A percentile compares a stretch with the other conserved stretches of the same genome.
Evolutionary conservation across 2,113 vertebrate species (phyloP).

Genomic region (Platycercus adscitus): DNA sequence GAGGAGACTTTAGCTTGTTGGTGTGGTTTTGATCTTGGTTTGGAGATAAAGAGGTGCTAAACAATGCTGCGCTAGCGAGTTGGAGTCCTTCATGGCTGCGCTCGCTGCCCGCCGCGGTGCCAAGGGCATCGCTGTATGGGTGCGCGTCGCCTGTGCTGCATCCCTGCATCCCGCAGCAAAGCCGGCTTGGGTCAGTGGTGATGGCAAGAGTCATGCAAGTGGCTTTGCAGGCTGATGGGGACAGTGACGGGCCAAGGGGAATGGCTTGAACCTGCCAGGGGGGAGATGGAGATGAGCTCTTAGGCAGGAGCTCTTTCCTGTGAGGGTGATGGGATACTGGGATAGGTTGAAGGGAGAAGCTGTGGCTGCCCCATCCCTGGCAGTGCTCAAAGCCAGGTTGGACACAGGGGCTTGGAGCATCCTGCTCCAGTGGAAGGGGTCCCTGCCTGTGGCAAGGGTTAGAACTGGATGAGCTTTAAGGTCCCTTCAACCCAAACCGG

Average conservation of each 20-base stretch:
- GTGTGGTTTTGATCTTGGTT: conserved; percentile 61
- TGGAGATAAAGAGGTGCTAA: conserved; percentile 60
- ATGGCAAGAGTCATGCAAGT: rapidly evolving
- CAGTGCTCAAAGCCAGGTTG: neutral
- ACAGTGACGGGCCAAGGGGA: neutral
- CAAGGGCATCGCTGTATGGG: rapidly evolving
- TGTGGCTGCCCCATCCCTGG: neutral
- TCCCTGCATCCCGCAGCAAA: rapidly evolving
- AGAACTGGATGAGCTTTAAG: neutral
- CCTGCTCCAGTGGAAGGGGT: neutral
- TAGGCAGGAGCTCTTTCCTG: neutral
- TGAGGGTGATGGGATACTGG: neutral
- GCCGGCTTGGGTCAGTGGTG: neutral
- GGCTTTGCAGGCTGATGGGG: neutral
- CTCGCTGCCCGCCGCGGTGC: neutral
- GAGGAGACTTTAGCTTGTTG: conserved; percentile 6
- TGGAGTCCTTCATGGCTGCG: neutral
- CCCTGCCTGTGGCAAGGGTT: neutral
- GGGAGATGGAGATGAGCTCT: neutral
- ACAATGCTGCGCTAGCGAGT: neutral
- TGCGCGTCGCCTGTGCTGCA: neutral
- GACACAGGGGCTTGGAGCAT: neutral
- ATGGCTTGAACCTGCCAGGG: neutral
- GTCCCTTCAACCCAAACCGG: neutral
- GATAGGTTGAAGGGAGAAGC: neutral